Evolutionary conservation across 1,140 invertebrate species (phyloP), one percentile per base, ranked within the genome.

Genomic region (Drosophila ananassae): DNA sequence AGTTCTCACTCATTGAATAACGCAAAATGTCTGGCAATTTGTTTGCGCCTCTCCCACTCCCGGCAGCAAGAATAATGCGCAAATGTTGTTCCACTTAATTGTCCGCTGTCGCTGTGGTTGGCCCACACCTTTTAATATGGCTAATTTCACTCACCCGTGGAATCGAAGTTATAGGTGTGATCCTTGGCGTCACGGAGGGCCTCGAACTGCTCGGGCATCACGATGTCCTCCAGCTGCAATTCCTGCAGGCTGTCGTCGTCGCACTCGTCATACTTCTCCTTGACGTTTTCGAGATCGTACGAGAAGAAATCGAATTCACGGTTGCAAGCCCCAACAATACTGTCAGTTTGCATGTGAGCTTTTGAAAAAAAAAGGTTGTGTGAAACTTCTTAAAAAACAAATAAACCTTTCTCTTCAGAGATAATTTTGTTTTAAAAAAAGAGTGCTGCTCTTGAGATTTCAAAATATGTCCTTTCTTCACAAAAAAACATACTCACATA

Each of bases 321-420:
- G 60, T 91, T 91, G 24, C 87, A 89, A 10, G 73, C 75, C 7
- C 90, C 90, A 24, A 89, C 68, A 41, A 91, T 79, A 6, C 54
- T 71, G 54, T 91, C 87, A 7, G 58, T 83, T 41, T 91, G 90
- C 87, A 91, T 73, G 46, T 91, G 90, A 2, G 80, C 90, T 91
- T 10, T 2, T n/a, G 10, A 9, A 1, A 3, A 41, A 41, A 56
- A 44, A 4, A 2, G 7, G 13, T 1, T 2, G 10, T 17, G 17
- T 17, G 17, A 17, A 17, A 17, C 17, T 17, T 17, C 17, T 17
- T 17, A 17, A 17, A 17, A 17, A 17, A 17, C n/a, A 17, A 17
- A 17, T 17, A 17, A 0, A 17, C 17, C 17, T 17, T 17, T 17
- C 17, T 17, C 17, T 17, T 17, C 17, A 17, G 17, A 17, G 1